A percentile compares a stretch with the other conserved stretches of the same genome.
Conservation (phyloP, 2,888 invertebrate species). For the Sminthurides aquaticus region DNA sequence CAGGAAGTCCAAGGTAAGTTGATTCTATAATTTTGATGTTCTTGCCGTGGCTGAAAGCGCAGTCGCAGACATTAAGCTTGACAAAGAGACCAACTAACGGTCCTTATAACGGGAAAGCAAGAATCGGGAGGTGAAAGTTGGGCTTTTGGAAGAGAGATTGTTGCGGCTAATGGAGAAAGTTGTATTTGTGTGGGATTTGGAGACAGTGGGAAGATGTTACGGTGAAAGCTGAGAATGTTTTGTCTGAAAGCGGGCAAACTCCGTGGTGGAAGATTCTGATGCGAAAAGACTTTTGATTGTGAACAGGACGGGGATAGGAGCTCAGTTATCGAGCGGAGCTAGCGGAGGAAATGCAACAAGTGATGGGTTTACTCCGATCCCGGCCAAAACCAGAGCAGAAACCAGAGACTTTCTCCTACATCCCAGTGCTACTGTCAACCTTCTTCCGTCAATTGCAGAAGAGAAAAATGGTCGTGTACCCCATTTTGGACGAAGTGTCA, state of each 20-base stretch:
- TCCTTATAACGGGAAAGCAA: no score
- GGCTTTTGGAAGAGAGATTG: no score
- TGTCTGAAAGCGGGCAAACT: no score
- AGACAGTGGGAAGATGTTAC: no score
- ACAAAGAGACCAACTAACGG: no score
- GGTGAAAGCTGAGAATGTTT: no score
- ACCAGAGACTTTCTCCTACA: constrained; percentile 34
- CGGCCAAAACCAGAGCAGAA: constrained; percentile 32
- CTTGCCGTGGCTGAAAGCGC: not conserved
- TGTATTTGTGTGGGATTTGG: no score
- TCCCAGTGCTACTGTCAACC: constrained; percentile 33
- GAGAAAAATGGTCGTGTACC: constrained; percentile 27
- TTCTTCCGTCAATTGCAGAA: constrained; percentile 40
- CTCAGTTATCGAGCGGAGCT: constrained; percentile 6
- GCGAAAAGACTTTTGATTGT: constrained; percentile 9
- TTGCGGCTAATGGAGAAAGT: no score
- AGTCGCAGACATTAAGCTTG: no score
- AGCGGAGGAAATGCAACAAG: not conserved
- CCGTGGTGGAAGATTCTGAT: no score
- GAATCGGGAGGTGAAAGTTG: no score
- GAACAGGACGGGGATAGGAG: constrained; percentile 2
- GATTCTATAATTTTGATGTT: not conserved
- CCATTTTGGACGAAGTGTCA: constrained; percentile 13
- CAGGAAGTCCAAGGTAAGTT: not conserved
- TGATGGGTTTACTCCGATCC: constrained; percentile 3